phyloP scores from a whole-genome alignment of 2,113 vertebrate species.

The Grus americana region DNA sequence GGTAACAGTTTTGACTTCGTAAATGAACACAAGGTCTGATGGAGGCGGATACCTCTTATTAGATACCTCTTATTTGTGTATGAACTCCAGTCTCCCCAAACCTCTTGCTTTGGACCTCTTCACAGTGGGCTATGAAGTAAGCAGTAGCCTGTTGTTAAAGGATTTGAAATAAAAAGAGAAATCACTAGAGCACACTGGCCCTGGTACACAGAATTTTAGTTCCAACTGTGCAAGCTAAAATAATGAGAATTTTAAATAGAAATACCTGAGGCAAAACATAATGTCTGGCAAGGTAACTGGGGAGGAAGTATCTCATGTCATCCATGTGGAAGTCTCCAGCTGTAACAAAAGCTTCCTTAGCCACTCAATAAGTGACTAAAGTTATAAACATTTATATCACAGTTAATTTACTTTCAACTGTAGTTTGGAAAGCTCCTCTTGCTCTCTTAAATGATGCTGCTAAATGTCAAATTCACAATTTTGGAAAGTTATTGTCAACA shows the following conservation, averaged over 20 bases:
- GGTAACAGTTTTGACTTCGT: not conserved
- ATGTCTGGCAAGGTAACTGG: constrained; percentile 27
- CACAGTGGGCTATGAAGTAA: not conserved
- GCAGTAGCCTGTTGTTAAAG: not conserved
- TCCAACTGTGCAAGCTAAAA: not conserved
- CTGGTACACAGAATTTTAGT: not conserved
- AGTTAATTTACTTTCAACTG: constrained; percentile 45
- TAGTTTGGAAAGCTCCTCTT: constrained; percentile 38
- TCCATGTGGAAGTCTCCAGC: constrained; percentile 21
- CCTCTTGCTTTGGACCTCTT: not conserved
- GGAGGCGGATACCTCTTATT: not conserved
- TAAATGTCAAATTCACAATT: constrained; percentile 53
- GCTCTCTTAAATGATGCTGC: constrained; percentile 30
- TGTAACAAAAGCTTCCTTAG: constrained; percentile 24
- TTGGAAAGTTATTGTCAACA: constrained; percentile 60
- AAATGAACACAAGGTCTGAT: not conserved
- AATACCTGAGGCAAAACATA: constrained; percentile 31
- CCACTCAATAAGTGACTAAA: constrained; percentile 16
- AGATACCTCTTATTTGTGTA: not conserved
- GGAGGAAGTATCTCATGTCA: constrained; percentile 48
- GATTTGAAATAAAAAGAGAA: not conserved
- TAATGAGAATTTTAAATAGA: constrained; percentile 10
- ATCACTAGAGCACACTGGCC: not conserved
- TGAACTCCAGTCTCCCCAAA: not conserved
- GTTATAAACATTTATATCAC: constrained; percentile 53